phyloP scores from a whole-genome alignment of 2,888 invertebrate species.

The Andrena flavipes region DNA sequence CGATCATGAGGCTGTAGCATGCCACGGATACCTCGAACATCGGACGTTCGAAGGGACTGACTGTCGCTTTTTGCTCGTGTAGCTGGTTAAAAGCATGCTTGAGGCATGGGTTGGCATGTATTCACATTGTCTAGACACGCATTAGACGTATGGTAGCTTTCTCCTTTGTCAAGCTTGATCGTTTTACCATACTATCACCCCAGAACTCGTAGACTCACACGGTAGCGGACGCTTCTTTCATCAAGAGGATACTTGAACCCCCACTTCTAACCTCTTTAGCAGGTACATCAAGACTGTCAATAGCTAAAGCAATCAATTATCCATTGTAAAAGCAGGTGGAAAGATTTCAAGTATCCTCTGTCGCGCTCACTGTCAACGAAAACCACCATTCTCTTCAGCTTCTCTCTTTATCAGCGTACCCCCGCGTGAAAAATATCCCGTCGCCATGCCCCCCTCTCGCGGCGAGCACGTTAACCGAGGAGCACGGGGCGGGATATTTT shows the following conservation, averaged over 20 bases:
- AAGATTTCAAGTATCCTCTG: constrained; percentile 42
- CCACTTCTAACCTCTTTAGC: background rate
- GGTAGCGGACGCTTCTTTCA: constrained; percentile 29
- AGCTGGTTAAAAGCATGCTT: constrained; percentile 47
- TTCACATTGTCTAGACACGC: constrained; percentile 34
- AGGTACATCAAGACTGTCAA: background rate
- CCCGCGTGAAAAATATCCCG: constrained; percentile 49
- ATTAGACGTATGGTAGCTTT: constrained; percentile 41
- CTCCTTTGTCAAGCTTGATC: constrained; percentile 41
- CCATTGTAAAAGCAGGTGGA: background rate
- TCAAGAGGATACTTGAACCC: constrained; percentile 44
- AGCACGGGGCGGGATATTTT: constrained; percentile 38
- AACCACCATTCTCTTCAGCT: constrained; percentile 54
- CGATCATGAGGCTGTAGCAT: constrained; percentile 66
- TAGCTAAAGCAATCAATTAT: background rate
- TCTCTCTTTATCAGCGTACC: constrained; percentile 43
- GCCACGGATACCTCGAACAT: constrained; percentile 56
- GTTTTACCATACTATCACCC: constrained; percentile 38
- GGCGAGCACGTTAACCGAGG: background rate
- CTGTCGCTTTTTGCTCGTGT: constrained; percentile 50
- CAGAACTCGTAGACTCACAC: constrained; percentile 40
- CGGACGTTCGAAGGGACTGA: constrained; percentile 57
- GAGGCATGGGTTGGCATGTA: constrained; percentile 41
- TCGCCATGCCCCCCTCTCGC: background rate
- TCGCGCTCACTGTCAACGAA: constrained; percentile 29